phyloP scores from a whole-genome alignment of 2,113 vertebrate species.

The Cyprinodon brontotheroides region DNA sequence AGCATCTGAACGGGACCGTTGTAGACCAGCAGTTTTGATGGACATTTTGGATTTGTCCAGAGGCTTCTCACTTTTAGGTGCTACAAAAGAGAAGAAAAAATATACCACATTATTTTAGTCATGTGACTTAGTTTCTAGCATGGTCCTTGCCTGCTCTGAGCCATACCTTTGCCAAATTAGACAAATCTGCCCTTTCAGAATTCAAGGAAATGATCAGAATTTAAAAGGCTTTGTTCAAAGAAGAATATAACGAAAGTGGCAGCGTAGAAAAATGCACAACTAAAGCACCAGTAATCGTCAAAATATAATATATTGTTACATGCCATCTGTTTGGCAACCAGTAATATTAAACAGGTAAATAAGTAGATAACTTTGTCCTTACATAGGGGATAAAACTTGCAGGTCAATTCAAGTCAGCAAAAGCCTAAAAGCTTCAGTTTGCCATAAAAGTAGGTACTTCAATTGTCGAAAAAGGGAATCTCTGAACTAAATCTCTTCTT shows the following conservation, averaged over 20 bases:
- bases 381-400: not conserved
- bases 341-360: no score
- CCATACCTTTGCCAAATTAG: not conserved
- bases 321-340: no score
- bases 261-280: no score
- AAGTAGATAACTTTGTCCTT: not conserved
- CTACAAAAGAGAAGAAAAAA: slow-evolving; percentile 42
- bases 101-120: not conserved
- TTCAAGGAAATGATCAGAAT: not conserved
- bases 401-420: not conserved
- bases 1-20: slow-evolving; percentile 93
- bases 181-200: no score
- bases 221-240: no score
- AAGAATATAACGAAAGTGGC: no score
- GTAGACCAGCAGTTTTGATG: slow-evolving; percentile 86
- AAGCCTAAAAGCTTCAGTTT: not conserved
- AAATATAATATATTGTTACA: no score
- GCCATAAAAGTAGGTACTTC: no score
- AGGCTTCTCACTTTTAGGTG: slow-evolving; percentile 87
- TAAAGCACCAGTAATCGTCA: no score
- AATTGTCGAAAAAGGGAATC: no score
- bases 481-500: no score
- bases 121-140: not conserved
- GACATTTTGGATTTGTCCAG: slow-evolving; percentile 90
- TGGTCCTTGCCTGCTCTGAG: not conserved